Evolutionary conservation across 2,888 invertebrate species (phyloP).

Genomic region (Pristionchus japonicus): DNA sequence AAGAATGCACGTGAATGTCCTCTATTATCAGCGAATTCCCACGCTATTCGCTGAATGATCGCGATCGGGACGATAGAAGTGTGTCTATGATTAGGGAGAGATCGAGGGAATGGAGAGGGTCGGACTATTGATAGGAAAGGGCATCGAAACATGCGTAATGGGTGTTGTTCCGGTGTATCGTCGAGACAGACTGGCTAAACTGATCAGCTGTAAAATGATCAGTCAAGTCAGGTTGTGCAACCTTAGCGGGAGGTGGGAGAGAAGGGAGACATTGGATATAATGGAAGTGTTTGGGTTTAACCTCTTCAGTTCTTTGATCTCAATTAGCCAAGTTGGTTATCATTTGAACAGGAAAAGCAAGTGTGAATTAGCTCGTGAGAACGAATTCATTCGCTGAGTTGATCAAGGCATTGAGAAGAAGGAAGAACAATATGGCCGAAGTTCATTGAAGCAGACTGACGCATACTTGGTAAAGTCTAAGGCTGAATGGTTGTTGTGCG

Average conservation of each 20-base stretch:
- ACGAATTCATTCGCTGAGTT: neutral
- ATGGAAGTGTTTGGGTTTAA: no score
- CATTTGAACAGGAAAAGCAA: neutral
- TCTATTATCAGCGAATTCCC: slow-evolving; percentile 20
- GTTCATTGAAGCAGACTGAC: neutral
- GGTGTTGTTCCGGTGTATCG: neutral
- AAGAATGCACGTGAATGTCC: neutral
- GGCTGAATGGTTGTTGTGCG: no score
- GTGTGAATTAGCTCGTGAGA: neutral
- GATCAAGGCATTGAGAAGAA: neutral
- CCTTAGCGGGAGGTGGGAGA: neutral
- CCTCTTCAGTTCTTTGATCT: neutral
- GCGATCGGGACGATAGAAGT: neutral
- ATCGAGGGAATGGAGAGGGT: neutral
- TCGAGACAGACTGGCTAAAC: neutral
- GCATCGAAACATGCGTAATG: neutral
- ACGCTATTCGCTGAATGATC: slow-evolving; percentile 15
- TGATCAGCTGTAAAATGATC: neutral
- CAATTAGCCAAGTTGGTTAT: neutral
- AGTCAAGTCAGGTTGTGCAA: neutral
- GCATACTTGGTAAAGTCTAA: neutral
- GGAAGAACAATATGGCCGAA: neutral
- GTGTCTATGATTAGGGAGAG: neutral
- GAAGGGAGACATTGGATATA: neutral
- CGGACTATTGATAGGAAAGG: neutral